Percentiles rank a stretch among this genome's conserved stretches.
Conservation (phyloP, 1,140 invertebrate species). For the Drosophila kanapiae region DNA sequence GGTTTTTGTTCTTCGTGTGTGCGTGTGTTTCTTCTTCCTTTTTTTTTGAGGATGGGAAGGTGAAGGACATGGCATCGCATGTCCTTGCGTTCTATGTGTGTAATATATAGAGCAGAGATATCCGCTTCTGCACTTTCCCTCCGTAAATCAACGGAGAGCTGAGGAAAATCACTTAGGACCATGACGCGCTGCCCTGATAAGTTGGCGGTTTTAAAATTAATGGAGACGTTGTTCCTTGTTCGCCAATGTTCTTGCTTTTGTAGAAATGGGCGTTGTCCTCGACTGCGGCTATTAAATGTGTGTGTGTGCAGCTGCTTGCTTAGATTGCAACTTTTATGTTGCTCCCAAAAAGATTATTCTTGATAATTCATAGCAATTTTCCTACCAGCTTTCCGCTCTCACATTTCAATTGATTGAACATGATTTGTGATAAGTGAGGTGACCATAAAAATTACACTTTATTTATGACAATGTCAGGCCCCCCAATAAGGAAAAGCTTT, state of each 20-base stretch:
- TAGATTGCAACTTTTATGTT: constrained; percentile 51
- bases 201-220: constrained; percentile 79
- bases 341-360: constrained; percentile 6
- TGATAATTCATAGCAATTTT: constrained; percentile 7
- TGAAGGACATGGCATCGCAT: constrained; percentile 57
- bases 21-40: not conserved
- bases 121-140: constrained; percentile 23
- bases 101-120: constrained; percentile 49
- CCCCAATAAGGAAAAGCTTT: not conserved
- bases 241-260: constrained; percentile 6
- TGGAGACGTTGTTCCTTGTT: constrained; percentile 65
- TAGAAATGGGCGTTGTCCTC: constrained; percentile 17
- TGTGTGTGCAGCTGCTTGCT: constrained; percentile 37
- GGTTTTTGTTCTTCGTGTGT: constrained; percentile 18
- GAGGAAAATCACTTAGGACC: constrained; percentile 74
- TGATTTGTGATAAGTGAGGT: constrained; percentile 34
- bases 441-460: constrained; percentile 2
- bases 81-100: constrained; percentile 52
- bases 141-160: constrained; percentile 67
- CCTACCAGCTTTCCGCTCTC: not conserved
- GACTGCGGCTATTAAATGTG: constrained; percentile 25
- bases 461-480: not conserved
- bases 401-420: constrained; percentile 43
- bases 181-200: constrained; percentile 70
- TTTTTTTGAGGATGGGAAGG: constrained; percentile 34